Evolutionary conservation across 2,797 vertebrate genomes (phyloP), one percentile per base, ranked within the genome.

Genomic region (Epinephelus awoara): DNA sequence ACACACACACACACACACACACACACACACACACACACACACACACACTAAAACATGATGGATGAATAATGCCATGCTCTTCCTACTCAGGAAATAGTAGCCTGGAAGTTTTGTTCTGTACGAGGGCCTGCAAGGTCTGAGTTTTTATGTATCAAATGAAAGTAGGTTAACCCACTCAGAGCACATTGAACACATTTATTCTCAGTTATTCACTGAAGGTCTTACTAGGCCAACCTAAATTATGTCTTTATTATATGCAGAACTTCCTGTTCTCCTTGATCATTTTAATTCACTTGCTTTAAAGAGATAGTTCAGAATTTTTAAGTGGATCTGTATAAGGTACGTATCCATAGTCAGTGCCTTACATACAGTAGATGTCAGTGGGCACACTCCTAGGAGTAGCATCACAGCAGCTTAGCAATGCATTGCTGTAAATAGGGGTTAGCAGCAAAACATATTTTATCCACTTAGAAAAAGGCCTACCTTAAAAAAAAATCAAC

Each of bases 71-170:
- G 58, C 4, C 1, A 6, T 25, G 49, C 9, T 70, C 13, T 55
- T 14, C 61, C 12, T 34, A n/a, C 47, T 54, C 66, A 58, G 59
- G 42, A 77, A 55, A 67, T 27, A 8, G 18, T n/a, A 21, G 5
- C 15, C 14, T 38, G 23, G 29, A 61, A 44, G 1, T 6, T 46
- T 59, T 50, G 7, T 21, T 64, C 6, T 27, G 6, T 21, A 44
- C 44, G 40, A 57, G 52, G 15, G 1, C 10, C 10, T 59, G 13
- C 34, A 62, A 55, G 71, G 29, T 56, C 47, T 15, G 21, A 56
- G 67, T 50, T 67, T 74, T 34, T n/a, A 62, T 72, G 49, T 67
- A 19, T 62, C 21, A 66, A 25, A 15, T 3, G 5, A 23, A 77
- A 70, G 38, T 34, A 57, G 61, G 18, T 5, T 34, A 38, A 64